phyloP scores from a whole-genome alignment of 2,888 invertebrate species.

The Drosophila kanekoi region DNA sequence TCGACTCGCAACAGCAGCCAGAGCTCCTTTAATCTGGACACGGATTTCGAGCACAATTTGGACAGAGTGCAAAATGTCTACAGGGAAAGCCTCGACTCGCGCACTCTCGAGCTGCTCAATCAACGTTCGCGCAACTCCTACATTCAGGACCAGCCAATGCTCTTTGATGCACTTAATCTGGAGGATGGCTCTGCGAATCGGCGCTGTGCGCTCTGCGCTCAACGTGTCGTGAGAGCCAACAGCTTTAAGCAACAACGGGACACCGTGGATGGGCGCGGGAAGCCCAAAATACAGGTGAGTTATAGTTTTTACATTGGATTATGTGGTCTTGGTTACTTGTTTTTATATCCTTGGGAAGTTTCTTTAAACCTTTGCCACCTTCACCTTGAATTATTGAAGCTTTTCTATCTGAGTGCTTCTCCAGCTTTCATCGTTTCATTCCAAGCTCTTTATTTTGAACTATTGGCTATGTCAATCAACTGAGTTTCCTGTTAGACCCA shows the following conservation, averaged over 20 bases:
- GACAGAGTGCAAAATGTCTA: conserved; percentile 84
- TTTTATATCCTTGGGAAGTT: neutral
- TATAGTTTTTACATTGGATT: neutral
- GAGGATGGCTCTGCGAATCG: conserved; percentile 76
- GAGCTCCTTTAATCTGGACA: conserved; percentile 73
- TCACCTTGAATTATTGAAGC: no score
- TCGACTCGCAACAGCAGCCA: conserved; percentile 65
- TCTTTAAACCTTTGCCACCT: no score
- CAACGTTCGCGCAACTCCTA: conserved; percentile 83
- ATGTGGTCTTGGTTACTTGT: neutral
- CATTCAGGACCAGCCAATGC: conserved; percentile 71
- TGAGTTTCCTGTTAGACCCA: no score
- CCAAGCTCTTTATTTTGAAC: no score
- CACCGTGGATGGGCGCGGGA: conserved; percentile 59
- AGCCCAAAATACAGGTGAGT: conserved; percentile 64
- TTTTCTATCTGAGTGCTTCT: no score
- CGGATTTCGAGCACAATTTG: conserved; percentile 83
- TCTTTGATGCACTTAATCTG: conserved; percentile 81
- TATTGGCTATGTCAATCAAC: no score
- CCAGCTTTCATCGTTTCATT: no score
- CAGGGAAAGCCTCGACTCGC: conserved; percentile 84
- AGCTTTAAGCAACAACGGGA: conserved; percentile 62
- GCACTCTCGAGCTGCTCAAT: conserved; percentile 82
- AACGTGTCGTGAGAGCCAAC: conserved; percentile 45
- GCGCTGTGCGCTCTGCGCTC: conserved; percentile 45